Base-by-base conservation (phyloP, 2,888 invertebrate genomes). In the Cantharis rufa region DNA sequence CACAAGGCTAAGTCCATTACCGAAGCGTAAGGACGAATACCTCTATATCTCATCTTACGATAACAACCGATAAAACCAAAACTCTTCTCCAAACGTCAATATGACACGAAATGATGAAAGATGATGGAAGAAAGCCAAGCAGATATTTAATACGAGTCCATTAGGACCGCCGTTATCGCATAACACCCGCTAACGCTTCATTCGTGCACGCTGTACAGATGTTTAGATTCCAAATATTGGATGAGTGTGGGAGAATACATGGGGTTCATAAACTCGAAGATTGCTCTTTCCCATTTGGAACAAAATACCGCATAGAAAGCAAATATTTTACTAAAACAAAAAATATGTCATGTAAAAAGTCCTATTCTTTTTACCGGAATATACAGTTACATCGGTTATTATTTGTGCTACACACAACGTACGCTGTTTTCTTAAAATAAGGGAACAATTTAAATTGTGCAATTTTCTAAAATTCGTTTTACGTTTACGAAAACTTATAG, bases 91-190 rank as follows among this genome's bases (percentile, higher is more conserved):
- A 74, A 76, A 78, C 84, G 84, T 85, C 85, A 85, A 82, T 79
- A 82, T 83, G 83, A 84, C 84, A 84, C 81, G 84, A 84, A 85
- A 86, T 85, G 86, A 86, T 86, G 86, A 86, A 86, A 85, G 86
- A 86, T 86, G 86, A 86, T 85, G 84, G 85, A 82, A 83, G 83
- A 84, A 84, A 78, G 77, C 77, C 77, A 83, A 84, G 84, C 82
- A 83, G 86, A 86, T 85, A 86, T 86, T 85, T 86, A 86, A 86
- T 86, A 86, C 85, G 83, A 84, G 85, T 86, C 86, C 86, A 86
- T 86, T 86, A 86, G 85, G 82, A 82, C 69, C 80, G 79, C 77
- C 77, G 81, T 83, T 83, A 83, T 83, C 83, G 81, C 76, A 76
- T 78, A 78, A 78, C 75, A 76, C 76, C 76, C 79, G 69, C 78